Base-by-base conservation (phyloP, 2,113 vertebrate species). In the Amblyornis subalaris region DNA sequence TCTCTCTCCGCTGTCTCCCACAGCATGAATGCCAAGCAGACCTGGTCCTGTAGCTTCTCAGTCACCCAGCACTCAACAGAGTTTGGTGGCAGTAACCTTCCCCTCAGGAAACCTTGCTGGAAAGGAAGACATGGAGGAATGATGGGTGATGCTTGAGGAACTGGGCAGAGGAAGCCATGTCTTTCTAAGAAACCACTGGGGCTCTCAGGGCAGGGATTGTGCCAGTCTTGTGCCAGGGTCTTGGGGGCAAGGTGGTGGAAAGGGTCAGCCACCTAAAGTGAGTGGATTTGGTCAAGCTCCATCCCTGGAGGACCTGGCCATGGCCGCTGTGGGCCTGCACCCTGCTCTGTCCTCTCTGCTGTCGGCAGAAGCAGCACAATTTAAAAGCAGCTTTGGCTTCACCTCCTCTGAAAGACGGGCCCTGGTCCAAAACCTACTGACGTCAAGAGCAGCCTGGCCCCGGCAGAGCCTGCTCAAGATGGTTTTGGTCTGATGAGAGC, bases 371-470 rank as follows among this genome's bases (percentile, higher is more conserved):
- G n/a, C 58, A 83, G 36, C 4, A 3, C 1, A 1, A 21, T 80
- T 84, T 66, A 74, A 80, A 91, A 93, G 74, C 53, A 92, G 66
- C 74, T 85, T 85, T 96, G 83, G 80, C 89, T 92, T 95, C 0
- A 17, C 65, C 72, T 83, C 76, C 79, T 86, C 89, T 90, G 60
- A 89, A 90, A 89, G 83, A 89, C 9, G 51, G 96, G 93, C 91
- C 89, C 42, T 0, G 2, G 18, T 94, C 91, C 96, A 96, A 93
- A 86, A 89, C 33, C 86, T 38, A 29, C 86, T 96, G 87, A 92
- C 80, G 89, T 96, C 94, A 96, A 81, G 80, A 91, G 90, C 81
- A 95, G 92, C 62, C 88, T 91, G 95, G 91, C 70, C 70, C 40
- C 8, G 0, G 91, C 91, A 93, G 69, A 87, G 80, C 24, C 86